phyloP scores from a whole-genome alignment of 2,888 invertebrate species.

The Synergus itoensis region DNA sequence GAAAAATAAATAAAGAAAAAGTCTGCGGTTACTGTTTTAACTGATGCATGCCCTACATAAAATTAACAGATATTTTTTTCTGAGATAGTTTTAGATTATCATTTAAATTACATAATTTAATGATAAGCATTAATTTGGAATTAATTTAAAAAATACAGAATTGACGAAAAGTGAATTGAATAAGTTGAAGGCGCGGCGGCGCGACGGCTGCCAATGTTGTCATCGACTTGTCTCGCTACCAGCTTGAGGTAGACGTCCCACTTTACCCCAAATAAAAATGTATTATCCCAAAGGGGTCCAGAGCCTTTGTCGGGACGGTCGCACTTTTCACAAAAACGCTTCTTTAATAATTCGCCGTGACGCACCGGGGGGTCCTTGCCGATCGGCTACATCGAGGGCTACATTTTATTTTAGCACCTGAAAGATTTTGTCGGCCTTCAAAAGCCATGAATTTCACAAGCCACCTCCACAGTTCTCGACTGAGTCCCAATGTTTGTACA shows the following conservation, averaged over 20 bases:
- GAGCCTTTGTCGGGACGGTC: neutral
- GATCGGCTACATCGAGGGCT: neutral
- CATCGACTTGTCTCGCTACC: neutral
- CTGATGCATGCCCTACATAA: too few species aligned
- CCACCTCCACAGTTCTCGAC: neutral
- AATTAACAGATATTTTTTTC: too few species aligned
- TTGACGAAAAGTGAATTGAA: neutral
- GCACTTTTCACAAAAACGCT: constrained; percentile 14
- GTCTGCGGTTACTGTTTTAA: too few species aligned
- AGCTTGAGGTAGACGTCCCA: neutral
- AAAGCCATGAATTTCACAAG: constrained; percentile 27
- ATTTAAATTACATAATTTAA: too few species aligned
- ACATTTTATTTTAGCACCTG: constrained; percentile 37
- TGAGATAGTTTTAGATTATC: too few species aligned
- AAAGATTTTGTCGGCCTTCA: constrained; percentile 16
- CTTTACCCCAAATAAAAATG: constrained; percentile 1
- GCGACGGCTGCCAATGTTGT: neutral
- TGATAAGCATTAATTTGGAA: too few species aligned
- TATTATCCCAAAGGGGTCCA: constrained; percentile 8
- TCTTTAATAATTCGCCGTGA: constrained; percentile 12
- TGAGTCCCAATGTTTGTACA: constrained; percentile 19
- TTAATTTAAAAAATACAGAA: neutral
- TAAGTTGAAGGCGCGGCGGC: too few species aligned
- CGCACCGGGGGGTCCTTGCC: constrained; percentile 23
- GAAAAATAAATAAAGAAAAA: too few species aligned